Evolutionary conservation across 2,888 invertebrate species (phyloP), one percentile per base, ranked within the genome.

Genomic region (Onthophagus sagittarius): DNA sequence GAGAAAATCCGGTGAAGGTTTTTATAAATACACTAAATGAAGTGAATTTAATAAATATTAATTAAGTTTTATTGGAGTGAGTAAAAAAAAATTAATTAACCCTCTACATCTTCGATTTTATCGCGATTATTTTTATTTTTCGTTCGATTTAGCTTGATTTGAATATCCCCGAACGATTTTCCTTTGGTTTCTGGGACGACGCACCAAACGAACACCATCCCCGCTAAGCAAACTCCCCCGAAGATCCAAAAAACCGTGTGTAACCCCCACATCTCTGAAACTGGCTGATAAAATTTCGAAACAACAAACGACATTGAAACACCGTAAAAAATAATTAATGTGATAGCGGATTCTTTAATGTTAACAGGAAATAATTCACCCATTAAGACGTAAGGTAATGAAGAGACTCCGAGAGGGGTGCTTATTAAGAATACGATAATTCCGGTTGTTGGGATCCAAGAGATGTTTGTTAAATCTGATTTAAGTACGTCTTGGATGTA

Each of bases 1-100:
- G 1, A 85, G 89, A 11, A 94, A 94, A 82, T 84, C 88, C 31
- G 94, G 94, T 0, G 91, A 93, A 84, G 94, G 94, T 6, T 93
- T 93, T 84, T 94, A 93, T 83, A 90, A 90, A 76, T 92, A 90
- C 77, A 71, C 85, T 85, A 62, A 87, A 87, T 80, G 73, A 67
- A 23, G 13, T 23, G 23, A 3, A 23, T 23, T 23, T 23, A 23
- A 23, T 23, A 23, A 23, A 23, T 23, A 2, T 3, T 23, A 2
- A 23, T 23, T 23, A 23, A 23, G 23, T 23, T 23, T 23, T 23
- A 23, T 23, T 23, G 1, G 3, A 23, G 23, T 23, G 23, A 23
- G 23, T 23, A 23, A 23, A 23, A 23, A 23, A 23, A 23, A 23
- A 23, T 1, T 23, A 2, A 23, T 23, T 23, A 23, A 23, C 23